Conservation (phyloP, 2,797 vertebrate species). For the Chelmon rostratus region DNA sequence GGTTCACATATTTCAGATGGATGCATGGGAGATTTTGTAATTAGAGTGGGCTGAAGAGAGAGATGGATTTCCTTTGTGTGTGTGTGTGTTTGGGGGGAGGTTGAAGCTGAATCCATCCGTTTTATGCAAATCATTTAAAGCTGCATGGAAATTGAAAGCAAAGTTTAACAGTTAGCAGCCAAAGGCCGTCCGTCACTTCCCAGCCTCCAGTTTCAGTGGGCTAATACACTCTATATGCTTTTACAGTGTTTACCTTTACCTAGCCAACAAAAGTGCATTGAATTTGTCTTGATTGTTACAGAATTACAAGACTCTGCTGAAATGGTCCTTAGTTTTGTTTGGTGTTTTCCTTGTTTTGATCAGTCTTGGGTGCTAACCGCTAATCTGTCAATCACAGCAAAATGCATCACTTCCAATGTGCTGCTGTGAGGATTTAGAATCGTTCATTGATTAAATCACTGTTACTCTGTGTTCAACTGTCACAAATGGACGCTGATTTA, state of each 20-base stretch:
- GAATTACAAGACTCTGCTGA: not conserved
- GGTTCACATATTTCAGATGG: conserved; percentile 38
- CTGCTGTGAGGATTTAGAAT: not conserved
- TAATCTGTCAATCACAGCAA: not conserved
- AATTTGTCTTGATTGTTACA: not conserved
- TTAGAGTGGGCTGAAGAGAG: conserved; percentile 36
- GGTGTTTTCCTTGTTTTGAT: not conserved
- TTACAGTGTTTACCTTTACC: not conserved
- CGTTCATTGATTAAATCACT: too few relatives aligned
- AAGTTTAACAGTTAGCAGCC: conserved; percentile 23
- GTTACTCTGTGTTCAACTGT: not conserved
- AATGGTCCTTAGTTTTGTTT: not conserved
- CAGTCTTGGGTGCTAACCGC: not conserved
- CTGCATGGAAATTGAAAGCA: conserved; percentile 17
- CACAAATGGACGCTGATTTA: not conserved
- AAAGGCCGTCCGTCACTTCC: not conserved
- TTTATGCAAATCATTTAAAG: conserved; percentile 27
- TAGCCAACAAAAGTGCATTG: not conserved
- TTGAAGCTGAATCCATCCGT: not conserved
- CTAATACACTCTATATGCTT: not conserved
- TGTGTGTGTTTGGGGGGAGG: not conserved
- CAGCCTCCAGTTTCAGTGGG: not conserved
- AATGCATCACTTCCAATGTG: not conserved
- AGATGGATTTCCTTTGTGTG: conserved; percentile 20
- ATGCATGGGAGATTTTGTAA: conserved; percentile 39